Evolutionary conservation across 2,113 vertebrate species (phyloP), one percentile per base, ranked within the genome.

Genomic region (Stigmatopora nigra): DNA sequence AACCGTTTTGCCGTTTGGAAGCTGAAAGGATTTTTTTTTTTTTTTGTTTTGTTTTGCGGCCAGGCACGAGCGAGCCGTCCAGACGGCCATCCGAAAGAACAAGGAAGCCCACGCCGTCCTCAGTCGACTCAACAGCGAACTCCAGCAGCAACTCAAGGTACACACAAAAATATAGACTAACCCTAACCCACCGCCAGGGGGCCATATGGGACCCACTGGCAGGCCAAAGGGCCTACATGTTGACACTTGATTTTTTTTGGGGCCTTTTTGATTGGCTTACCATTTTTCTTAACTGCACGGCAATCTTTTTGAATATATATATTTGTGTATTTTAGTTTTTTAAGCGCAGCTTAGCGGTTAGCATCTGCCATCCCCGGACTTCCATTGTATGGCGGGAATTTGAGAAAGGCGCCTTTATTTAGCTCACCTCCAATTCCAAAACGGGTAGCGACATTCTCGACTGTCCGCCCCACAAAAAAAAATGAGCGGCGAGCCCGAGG

Each of bases 141-240:
- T 98, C 47, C 96, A 99, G 47, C 95, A 99, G 87, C 94, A 98
- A 73, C 90, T 99, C 58, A 97, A 99, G 95, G 97, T 99, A n/a
- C n/a, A n/a, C n/a, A n/a, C n/a, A n/a, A n/a, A n/a, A n/a, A n/a
- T n/a, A n/a, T n/a, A n/a, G n/a, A n/a, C n/a, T n/a, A n/a, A n/a
- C n/a, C n/a, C n/a, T n/a, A n/a, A n/a, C n/a, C n/a, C n/a, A n/a
- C n/a, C n/a, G n/a, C 25, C 25, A 31, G 25, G 25, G 25, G 25
- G 25, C 25, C 25, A 3, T 1, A 31, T 31, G 2, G 25, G 25
- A 31, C 25, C 25, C 25, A 31, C 25, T 1, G 25, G 25, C 25
- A 3, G 25, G 25, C 25, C 25, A 31, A 1, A 3, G 25, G 25
- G 25, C 25, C 25, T 31, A 31, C 3, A 31, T 31, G 25, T 31